Percentiles rank a stretch among this genome's conserved stretches.
These are phyloP conservation scores for Cryptus viduatorius DNA, from an alignment of 2,888 invertebrate genomes.

Conservation along the genomic window DNA sequence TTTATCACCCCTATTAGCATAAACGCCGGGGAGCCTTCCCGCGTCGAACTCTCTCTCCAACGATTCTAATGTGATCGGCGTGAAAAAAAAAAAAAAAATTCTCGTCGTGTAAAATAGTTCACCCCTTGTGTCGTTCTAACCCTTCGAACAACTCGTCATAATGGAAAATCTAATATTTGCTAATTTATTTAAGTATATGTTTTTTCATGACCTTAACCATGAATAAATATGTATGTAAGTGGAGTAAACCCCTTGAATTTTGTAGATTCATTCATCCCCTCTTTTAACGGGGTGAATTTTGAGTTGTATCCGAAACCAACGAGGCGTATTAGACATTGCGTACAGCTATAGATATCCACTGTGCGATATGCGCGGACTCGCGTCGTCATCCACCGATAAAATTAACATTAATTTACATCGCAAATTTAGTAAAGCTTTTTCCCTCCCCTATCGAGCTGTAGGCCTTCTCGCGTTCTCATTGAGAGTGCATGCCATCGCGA, in stretches of 20 bases:
- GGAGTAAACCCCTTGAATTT: background rate
- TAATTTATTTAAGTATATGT: slow-evolving; percentile 28
- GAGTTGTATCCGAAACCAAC: background rate
- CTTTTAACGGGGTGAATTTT: background rate
- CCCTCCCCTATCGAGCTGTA: slow-evolving; percentile 8
- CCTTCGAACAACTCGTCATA: background rate
- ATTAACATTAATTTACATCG: slow-evolving; percentile 79
- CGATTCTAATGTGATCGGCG: slow-evolving; percentile 27
- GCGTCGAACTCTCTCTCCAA: slow-evolving; percentile 29
- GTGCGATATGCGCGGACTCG: background rate
- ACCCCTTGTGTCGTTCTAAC: background rate
- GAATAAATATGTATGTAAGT: slow-evolving; percentile 24
- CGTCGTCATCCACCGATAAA: slow-evolving; percentile 49
- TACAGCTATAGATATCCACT: background rate
- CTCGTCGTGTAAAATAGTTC: slow-evolving; percentile 7
- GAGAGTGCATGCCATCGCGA: background rate
- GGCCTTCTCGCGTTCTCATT: slow-evolving; percentile 60
- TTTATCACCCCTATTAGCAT: slow-evolving; percentile 67
- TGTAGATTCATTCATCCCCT: background rate
- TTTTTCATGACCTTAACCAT: slow-evolving; percentile 41
- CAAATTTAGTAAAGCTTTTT: slow-evolving; percentile 74
- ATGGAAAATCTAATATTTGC: slow-evolving; percentile 15
- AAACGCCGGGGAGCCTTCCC: slow-evolving; percentile 51
- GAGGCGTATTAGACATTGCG: background rate
- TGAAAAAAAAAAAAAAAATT: slow-evolving; percentile 1